phyloP scores from a whole-genome alignment of 2,888 invertebrate genomes.

The Conchocele bisecta region DNA sequence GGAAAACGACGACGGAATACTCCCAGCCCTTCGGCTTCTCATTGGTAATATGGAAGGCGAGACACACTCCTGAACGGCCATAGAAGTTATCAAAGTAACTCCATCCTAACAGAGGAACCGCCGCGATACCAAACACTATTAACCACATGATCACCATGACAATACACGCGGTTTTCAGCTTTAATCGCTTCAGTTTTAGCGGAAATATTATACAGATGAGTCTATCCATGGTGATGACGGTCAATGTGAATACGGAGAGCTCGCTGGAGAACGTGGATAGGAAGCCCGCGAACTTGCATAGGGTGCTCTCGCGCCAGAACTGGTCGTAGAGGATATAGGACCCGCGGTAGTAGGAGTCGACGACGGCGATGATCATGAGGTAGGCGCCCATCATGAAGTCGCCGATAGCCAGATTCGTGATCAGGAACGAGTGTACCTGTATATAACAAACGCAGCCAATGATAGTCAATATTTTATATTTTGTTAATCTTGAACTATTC shows the following conservation, averaged over 20 bases:
- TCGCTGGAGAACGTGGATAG: constrained; percentile 83
- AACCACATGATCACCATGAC: constrained; percentile 78
- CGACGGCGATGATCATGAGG: constrained; percentile 79
- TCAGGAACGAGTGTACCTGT: constrained; percentile 83
- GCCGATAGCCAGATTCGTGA: constrained; percentile 79
- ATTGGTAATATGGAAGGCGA: constrained; percentile 84
- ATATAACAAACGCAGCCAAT: constrained; percentile 10
- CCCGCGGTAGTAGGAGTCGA: constrained; percentile 82
- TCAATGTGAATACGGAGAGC: constrained; percentile 82
- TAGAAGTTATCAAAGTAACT: constrained; percentile 84
- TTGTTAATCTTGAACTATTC: too few relatives aligned
- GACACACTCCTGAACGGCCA: constrained; percentile 84
- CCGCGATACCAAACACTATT: constrained; percentile 70
- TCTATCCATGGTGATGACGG: constrained; percentile 83
- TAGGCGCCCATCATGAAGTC: constrained; percentile 81
- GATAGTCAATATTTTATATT: too few relatives aligned
- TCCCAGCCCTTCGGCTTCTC: constrained; percentile 84
- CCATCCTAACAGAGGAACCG: constrained; percentile 72
- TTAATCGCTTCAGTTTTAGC: constrained; percentile 73
- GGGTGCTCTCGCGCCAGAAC: constrained; percentile 75
- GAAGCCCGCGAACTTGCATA: constrained; percentile 80
- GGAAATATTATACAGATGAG: constrained; percentile 82
- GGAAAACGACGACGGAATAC: constrained; percentile 85
- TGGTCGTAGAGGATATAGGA: constrained; percentile 81
- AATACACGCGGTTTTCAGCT: constrained; percentile 72